Evolutionary conservation across 2,797 vertebrate species (phyloP).

Genomic region (Petrocephalus sullivani): DNA sequence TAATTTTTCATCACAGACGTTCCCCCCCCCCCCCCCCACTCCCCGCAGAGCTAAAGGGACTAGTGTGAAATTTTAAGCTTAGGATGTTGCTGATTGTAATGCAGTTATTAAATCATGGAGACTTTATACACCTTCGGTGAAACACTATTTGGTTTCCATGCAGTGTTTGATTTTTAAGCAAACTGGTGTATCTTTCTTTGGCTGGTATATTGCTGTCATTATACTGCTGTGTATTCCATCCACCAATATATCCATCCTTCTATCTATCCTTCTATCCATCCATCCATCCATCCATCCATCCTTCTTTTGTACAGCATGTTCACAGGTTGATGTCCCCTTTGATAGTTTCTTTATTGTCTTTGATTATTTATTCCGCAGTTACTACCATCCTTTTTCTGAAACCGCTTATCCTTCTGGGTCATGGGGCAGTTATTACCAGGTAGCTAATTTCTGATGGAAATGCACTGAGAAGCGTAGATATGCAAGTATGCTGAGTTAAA

Average conservation of each 20-base stretch:
- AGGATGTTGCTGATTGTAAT: not conserved
- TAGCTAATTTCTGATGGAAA: not conserved
- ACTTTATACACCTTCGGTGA: not conserved
- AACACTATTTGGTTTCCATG: not conserved
- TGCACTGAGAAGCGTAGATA: not conserved
- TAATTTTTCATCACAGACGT: not conserved
- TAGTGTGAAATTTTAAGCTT: not conserved
- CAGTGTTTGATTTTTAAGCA: not conserved
- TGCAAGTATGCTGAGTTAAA: not conserved
- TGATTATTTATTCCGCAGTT: not conserved
- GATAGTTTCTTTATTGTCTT: not conserved
- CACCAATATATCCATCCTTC: not conserved
- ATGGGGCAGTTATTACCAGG: not conserved
- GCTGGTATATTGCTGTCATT: not conserved
- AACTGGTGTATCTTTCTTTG: not conserved
- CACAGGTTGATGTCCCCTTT: not conserved
- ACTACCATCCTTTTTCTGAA: not conserved
- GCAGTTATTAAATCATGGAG: not conserved
- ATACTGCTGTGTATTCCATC: not conserved
- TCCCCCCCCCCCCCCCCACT: not conserved
- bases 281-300: not conserved
- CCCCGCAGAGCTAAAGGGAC: not conserved
- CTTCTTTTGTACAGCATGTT: not conserved
- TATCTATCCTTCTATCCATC: not conserved
- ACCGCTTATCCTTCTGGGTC: no score